Evolutionary conservation across 2,113 vertebrate genomes (phyloP), one percentile per base, ranked within the genome.

Genomic region (Ctenodactylus gundi): DNA sequence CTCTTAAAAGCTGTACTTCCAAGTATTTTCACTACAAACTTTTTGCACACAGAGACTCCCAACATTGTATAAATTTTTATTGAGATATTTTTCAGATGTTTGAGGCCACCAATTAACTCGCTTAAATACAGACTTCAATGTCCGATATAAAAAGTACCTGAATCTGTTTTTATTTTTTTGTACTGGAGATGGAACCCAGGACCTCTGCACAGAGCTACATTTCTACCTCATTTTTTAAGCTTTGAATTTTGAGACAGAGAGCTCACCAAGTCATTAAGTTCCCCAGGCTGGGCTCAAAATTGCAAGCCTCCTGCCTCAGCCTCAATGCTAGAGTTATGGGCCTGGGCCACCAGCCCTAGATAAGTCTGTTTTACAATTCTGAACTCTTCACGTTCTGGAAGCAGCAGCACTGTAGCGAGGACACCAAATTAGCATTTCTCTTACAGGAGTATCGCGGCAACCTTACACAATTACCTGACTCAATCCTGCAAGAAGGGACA

Each of bases 401-500:
- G 73, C 36, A 91, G 55, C 27, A 75, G 49, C 46, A 90, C 93
- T 85, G 84, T 64, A 41, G 75, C 87, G 76, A 93, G 67, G 76
- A 80, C 11, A 88, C 44, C 46, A n/a, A n/a, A 41, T 67, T 10
- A 72, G 29, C 58, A 87, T 62, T 91, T 60, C 81, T 93, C 95
- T 95, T 84, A 93, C 62, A 80, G 72, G n/a, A 80, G 62, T 84
- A 85, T 80, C 7, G 0, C 70, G 89, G 68, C 36, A 62, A 34
- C 60, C 34, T n/a, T 80, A 41, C 64, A 57, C 68, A 84, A 95
- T 64, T 86, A 85, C 91, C 68, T 82, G 60, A 84, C 34, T 85
- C 44, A 21, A 68, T 88, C 95, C 72, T 92, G 77, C 94, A 94
- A 87, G 81, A 65, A 58, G 25, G 58, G 2, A 62, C 70, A 72